Base-by-base conservation (phyloP, 2,113 vertebrate genomes). In the Upupa epops region DNA sequence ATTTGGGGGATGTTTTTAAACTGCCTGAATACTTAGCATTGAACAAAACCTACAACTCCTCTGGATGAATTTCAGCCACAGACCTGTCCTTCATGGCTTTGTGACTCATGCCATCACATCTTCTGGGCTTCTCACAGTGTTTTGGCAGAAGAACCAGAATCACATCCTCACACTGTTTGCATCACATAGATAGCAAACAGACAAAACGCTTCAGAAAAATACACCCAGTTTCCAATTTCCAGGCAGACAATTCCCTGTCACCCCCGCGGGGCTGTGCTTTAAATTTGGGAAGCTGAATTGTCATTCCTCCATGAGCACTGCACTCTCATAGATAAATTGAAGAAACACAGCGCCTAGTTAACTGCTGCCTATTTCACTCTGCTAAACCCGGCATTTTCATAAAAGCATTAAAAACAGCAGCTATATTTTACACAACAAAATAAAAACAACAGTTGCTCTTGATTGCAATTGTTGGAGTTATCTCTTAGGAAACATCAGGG, bases 361-460 rank as follows among this genome's bases (percentile, higher is more conserved):
- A 77, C 59, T 6, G 32, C 10, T 74, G 52, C 29, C 51, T 2
- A 1, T 22, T 69, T 48, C 22, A 85, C 37, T 29, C 71, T 85
- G 36, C 59, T 76, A 73, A 36, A 91, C 65, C 18, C 48, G 51
- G 11, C 71, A 76, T 87, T 94, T 89, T 66, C 42, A 29, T 37
- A 70, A 92, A 87, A 91, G 48, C 26, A 58, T 42, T 87, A 32
- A 26, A 70, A 94, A 87, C 85, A 75, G 34, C 70, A 65, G 32
- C n/a, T 88, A 79, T 59, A 34, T 70, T 93, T 88, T 71, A 59
- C 37, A 64, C 25, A 46, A n/a, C 45, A 70, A 91, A 92, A 91
- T 34, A 85, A 89, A 92, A 63, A 8, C 75, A 88, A 63, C 79
- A 92, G 56, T 73, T 90, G 48, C 55, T 84, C 46, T 76, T 89